Percentiles rank a stretch among this genome's conserved stretches.
Conservation (phyloP, 2,888 invertebrate genomes). For the Copidosoma aretas region DNA sequence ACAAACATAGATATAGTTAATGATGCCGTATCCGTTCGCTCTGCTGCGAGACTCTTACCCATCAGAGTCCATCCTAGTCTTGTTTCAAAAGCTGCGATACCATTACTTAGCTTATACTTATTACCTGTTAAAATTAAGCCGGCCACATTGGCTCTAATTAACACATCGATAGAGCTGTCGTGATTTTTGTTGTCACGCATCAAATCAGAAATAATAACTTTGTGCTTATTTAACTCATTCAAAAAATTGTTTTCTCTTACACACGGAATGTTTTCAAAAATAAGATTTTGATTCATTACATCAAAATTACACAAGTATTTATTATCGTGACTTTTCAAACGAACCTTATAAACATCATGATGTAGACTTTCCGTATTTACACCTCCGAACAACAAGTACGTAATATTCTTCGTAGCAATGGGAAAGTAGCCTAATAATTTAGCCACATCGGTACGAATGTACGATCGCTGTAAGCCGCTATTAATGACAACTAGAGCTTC, state of each 20-base stretch:
- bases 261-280: not conserved
- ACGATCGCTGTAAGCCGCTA: too few species aligned
- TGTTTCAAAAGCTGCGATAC: conserved; percentile 45
- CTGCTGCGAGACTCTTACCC: conserved; percentile 29
- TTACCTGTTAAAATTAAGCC: conserved; percentile 45
- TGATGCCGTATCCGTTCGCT: not conserved
- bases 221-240: not conserved
- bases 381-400: too few species aligned
- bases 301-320: not conserved
- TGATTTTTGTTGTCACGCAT: not conserved
- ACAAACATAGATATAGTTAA: not conserved
- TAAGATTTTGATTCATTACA: not conserved
- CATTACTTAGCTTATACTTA: conserved; percentile 35
- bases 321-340: too few species aligned
- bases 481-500: too few species aligned
- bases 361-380: too few species aligned
- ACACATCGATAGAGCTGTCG: conserved; percentile 37
- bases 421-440: too few species aligned
- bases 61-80: conserved; percentile 46
- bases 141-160: conserved; percentile 45
- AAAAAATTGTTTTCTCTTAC: not conserved
- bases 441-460: too few species aligned
- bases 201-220: not conserved
- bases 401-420: too few species aligned
- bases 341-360: too few species aligned